Evolutionary conservation across 1,140 invertebrate genomes (phyloP), one percentile per base, ranked within the genome.

Genomic region (Drosophila takahashii): DNA sequence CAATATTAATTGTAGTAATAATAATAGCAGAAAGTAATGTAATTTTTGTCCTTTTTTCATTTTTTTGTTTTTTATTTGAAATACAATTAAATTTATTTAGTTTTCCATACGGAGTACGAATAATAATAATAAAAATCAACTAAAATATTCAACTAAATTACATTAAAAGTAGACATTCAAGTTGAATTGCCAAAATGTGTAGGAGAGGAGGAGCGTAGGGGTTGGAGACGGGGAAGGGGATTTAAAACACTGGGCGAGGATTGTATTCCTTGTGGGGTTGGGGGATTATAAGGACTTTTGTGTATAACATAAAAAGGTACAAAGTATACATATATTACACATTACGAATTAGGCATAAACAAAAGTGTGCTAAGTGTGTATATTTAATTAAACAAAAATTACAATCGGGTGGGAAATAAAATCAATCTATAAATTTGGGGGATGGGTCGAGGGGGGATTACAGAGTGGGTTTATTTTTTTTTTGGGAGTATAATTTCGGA

Each of bases 91-190:
- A 89, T 87, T 87, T 89, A 84, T 90, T 89, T 85, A 87, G 79
- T 73, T 72, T 77, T 79, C 66, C 69, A 39, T 72, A 62, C 59
- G 44, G 64, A 80, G 75, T 79, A 65, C 59, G 79, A 80, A 89
- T 85, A 84, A 89, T 83, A 81, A 81, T 87, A 87, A 77, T 89
- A 84, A 91, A 91, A 91, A 91, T 91, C 89, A 91, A 91, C 89
- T 91, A 91, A 91, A 91, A 91, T 91, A 91, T 91, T 91, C 79
- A 91, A 81, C 89, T 91, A 91, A 91, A 91, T 91, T 91, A 91
- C 81, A 83, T 90, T 90, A 90, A 80, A 87, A 77, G 77, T 79
- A 81, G 74, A 90, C 77, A 70, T 70, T 70, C 66, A 81, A 90
- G 61, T 76, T 72, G 66, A 70, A 81, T 69, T 81, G 76, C 70